Conservation (phyloP, 2,888 invertebrate genomes). For the Axea sp. region DNA sequence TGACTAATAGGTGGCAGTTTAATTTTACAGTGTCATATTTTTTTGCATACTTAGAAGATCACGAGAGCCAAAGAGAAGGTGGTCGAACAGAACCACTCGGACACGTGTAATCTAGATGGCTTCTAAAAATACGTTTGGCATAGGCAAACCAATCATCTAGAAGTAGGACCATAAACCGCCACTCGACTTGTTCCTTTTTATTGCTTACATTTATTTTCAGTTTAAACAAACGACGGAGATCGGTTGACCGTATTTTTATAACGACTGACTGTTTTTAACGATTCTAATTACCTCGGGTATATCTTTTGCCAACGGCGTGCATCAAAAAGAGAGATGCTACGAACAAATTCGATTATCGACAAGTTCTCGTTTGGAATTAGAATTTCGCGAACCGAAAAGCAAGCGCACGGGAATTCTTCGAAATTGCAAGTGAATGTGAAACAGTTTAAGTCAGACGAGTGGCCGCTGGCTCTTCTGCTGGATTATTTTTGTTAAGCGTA, state of each 20-base stretch:
- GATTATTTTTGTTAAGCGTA: constrained; percentile 73
- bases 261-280: background rate
- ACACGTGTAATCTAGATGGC: constrained; percentile 71
- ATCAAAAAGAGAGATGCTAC: too few relatives aligned
- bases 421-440: constrained; percentile 44
- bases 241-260: constrained; percentile 36
- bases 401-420: constrained; percentile 9
- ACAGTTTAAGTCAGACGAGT: constrained; percentile 56
- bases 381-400: constrained; percentile 17
- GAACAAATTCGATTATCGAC: too few relatives aligned
- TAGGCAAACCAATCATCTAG: constrained; percentile 74
- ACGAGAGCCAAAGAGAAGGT: constrained; percentile 59
- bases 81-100: constrained; percentile 53
- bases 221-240: constrained; percentile 31
- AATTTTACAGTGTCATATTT: constrained; percentile 61
- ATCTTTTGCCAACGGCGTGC: too few relatives aligned
- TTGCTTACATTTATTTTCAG: constrained; percentile 55
- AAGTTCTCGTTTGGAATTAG: background rate
- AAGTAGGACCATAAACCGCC: constrained; percentile 61
- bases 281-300: too few relatives aligned
- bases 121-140: constrained; percentile 76
- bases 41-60: constrained; percentile 54
- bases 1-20: constrained; percentile 50
- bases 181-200: constrained; percentile 46
- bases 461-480: constrained; percentile 56